phyloP scores from a whole-genome alignment of 1,140 invertebrate species.

The Parapsyche elsis region DNA sequence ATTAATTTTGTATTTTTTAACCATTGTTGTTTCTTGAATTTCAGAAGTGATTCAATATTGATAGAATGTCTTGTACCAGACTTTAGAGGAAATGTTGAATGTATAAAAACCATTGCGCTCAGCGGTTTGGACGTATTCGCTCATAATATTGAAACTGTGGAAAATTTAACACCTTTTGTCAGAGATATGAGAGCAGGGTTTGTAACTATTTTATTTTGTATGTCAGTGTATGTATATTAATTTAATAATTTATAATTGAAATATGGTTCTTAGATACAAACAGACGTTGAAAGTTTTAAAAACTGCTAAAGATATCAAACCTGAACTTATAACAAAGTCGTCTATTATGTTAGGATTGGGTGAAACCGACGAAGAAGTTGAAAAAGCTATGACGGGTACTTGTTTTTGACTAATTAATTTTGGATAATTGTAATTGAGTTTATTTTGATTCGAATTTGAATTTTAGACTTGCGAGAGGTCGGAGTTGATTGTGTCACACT shows the following conservation, averaged over 20 bases:
- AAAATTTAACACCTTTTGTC: constrained; percentile 88
- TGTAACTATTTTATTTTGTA: constrained; percentile 32
- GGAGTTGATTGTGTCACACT: constrained; percentile 96
- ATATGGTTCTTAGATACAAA: constrained; percentile 63
- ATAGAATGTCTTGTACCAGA: constrained; percentile 98
- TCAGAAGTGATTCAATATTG: constrained; percentile 84
- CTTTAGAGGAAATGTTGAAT: constrained; percentile 86
- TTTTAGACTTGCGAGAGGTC: constrained; percentile 76
- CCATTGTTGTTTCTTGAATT: constrained; percentile 52
- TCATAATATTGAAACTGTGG: constrained; percentile 97
- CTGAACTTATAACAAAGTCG: constrained; percentile 93
- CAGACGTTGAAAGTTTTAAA: constrained; percentile 89
- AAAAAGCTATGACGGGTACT: constrained; percentile 83
- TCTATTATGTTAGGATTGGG: constrained; percentile 99
- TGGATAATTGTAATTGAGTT: not conserved
- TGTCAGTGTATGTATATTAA: constrained; percentile 22
- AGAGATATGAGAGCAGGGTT: constrained; percentile 87
- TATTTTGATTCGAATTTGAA: not conserved
- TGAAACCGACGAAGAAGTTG: constrained; percentile 91
- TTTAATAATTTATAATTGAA: constrained; percentile 29
- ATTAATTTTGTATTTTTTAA: not conserved
- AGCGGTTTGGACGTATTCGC: constrained; percentile 95
- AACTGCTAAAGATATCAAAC: constrained; percentile 83
- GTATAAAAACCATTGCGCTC: constrained; percentile 81
- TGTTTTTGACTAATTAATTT: constrained; percentile 4